Evolutionary conservation across 2,888 invertebrate species (phyloP).

Genomic region (Pachymerium ferrugineum): DNA sequence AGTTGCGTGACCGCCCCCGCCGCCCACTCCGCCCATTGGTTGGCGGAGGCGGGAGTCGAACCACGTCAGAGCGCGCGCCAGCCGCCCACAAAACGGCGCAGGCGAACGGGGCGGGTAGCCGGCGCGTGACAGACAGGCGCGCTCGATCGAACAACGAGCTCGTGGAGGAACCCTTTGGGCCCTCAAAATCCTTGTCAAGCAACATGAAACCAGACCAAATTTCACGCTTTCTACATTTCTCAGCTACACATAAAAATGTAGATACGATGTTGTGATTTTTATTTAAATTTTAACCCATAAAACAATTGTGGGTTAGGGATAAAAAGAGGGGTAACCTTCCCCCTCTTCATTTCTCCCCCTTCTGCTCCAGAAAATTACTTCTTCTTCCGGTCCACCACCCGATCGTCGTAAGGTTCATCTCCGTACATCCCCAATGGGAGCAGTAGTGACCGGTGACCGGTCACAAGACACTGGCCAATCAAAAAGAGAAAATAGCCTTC

Average conservation of each 20-base stretch:
- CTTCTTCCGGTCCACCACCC: conserved; percentile 1
- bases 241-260: conserved; percentile 3
- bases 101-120: conserved; percentile 23
- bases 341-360: too few species aligned
- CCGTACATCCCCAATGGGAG: background rate
- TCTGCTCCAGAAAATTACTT: background rate
- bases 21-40: conserved; percentile 25
- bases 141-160: conserved; percentile 4
- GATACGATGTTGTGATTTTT: background rate
- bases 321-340: background rate
- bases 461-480: background rate
- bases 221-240: background rate
- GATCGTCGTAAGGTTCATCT: background rate
- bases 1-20: conserved; percentile 27
- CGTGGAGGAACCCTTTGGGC: background rate
- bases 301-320: background rate
- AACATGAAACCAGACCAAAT: background rate
- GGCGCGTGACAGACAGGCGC: conserved; percentile 17
- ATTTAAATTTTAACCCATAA: background rate
- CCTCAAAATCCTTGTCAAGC: background rate
- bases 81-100: conserved; percentile 21
- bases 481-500: conserved; percentile 10
- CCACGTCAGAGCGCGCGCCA: conserved; percentile 22
- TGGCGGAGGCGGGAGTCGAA: conserved; percentile 20
- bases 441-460: background rate